Base-by-base conservation (phyloP, 2,888 invertebrate species). In the Cyclophora albipunctata region DNA sequence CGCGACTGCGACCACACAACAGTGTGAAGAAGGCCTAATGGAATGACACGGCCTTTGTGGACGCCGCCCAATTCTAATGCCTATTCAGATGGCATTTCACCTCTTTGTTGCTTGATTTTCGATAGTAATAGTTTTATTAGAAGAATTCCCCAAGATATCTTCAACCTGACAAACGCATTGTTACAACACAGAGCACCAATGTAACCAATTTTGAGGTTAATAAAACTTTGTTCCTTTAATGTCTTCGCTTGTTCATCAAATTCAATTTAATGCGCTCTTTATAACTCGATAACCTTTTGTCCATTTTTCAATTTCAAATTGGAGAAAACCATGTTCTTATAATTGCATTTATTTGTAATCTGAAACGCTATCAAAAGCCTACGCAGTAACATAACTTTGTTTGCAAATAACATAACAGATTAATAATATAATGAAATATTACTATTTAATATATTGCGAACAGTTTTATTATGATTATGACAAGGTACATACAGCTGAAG, bases 1-100 rank as follows among this genome's bases (percentile, higher is more conserved):
- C 86, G 85, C 84, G 84, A 82, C 84, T 73, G 73, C 71, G 75
- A 81, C 84, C 87, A 85, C 86, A 86, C 87, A 82, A 78, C 68
- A 75, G 67, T 71, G 74, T 77, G 78, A 87, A 88, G 86, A 77
- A 84, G 84, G 84, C 84, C 85, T 87, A 87, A 88, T 87, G 81
- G 86, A 86, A 85, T 88, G 87, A 87, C 87, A 86, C 73, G 75
- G 81, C 81, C 87, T 87, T 88, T 88, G 87, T 85, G 70, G 76
- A 71, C 78, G 83, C 88, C 88, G 88, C 86, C 87, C 86, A 88
- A 87, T 87, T 87, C 85, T 79, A 84, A 86, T 85, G 87, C 85
- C 85, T 82, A 87, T 88, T 88, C 84, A 88, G 81, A 85, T 86
- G 84, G 87, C 85, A 86, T 86, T 83, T 86, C 84, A 81, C 77